phyloP scores from a whole-genome alignment of 2,797 vertebrate genomes.

The Orestias chungarensis region DNA sequence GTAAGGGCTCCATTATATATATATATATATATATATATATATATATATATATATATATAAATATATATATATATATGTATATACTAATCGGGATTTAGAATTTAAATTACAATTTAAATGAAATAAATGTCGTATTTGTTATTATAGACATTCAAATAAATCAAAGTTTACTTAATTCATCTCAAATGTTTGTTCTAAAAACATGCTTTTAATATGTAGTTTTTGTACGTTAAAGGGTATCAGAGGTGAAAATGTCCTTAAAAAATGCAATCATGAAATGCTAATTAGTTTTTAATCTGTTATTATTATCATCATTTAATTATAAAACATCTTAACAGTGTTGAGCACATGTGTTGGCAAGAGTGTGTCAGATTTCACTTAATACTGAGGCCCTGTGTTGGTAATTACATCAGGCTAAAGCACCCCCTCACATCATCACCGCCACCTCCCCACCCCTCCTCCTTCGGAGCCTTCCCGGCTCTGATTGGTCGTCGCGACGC shows the following conservation, averaged over 20 bases:
- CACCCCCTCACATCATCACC: conserved; percentile 29
- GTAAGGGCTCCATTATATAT: no score
- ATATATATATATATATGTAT: no score
- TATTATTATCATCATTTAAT: neutral
- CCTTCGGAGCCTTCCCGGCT: conserved; percentile 35
- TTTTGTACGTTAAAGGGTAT: neutral
- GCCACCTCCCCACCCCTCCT: neutral
- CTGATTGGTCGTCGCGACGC: conserved; percentile 84
- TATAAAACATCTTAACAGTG: conserved; percentile 44
- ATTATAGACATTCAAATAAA: neutral
- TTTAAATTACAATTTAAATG: neutral
- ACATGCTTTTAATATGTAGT: neutral
- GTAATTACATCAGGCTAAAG: conserved; percentile 84
- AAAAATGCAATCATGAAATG: neutral
- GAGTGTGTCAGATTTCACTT: conserved; percentile 80
- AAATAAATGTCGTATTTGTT: neutral
- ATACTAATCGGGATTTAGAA: no score
- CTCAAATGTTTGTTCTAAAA: neutral
- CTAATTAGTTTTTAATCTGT: neutral
- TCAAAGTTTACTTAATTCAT: neutral
- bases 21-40: no score
- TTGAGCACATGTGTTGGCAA: conserved; percentile 70
- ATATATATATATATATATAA: no score
- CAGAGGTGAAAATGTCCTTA: neutral
- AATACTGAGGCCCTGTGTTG: conserved; percentile 80